These are phyloP conservation scores for Pelochelys cantorii DNA, from an alignment of 2,797 vertebrate genomes.

Conservation along the genomic window DNA sequence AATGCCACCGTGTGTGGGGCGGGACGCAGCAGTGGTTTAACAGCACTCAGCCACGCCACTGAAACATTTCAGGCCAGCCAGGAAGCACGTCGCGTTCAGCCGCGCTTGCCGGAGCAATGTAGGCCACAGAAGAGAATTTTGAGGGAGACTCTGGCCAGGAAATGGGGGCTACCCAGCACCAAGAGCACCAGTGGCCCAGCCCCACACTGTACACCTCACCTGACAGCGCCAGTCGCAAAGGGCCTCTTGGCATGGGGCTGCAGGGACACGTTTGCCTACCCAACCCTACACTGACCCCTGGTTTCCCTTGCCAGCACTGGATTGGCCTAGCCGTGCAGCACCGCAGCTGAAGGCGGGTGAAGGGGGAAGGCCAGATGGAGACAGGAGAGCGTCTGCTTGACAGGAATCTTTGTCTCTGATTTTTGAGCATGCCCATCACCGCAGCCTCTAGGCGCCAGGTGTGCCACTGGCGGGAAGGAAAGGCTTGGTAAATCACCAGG, in stretches of 20 bases:
- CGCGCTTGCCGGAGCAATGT: neutral
- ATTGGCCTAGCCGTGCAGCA: neutral
- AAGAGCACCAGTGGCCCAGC: neutral
- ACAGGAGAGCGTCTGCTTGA: too few species aligned
- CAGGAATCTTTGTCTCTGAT: too few species aligned
- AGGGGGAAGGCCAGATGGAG: neutral
- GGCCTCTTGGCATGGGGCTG: neutral
- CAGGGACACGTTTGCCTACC: neutral
- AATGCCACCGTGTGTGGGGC: neutral
- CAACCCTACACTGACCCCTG: neutral
- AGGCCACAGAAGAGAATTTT: neutral
- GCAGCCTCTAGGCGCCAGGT: too few species aligned
- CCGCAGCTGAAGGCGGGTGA: neutral
- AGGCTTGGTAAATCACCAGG: too few species aligned
- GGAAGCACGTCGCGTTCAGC: rapidly evolving
- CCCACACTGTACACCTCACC: too few species aligned
- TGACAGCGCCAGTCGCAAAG: neutral
- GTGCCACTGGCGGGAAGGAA: too few species aligned
- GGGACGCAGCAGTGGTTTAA: neutral
- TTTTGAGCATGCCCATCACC: too few species aligned
- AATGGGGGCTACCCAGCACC: neutral
- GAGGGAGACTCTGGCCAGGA: neutral
- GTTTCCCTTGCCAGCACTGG: neutral
- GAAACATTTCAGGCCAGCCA: neutral
- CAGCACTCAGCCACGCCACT: neutral